Evolutionary conservation across 1,140 invertebrate species (phyloP), one percentile per base, ranked within the genome.

Genomic region (Brachionus paranguensis): DNA sequence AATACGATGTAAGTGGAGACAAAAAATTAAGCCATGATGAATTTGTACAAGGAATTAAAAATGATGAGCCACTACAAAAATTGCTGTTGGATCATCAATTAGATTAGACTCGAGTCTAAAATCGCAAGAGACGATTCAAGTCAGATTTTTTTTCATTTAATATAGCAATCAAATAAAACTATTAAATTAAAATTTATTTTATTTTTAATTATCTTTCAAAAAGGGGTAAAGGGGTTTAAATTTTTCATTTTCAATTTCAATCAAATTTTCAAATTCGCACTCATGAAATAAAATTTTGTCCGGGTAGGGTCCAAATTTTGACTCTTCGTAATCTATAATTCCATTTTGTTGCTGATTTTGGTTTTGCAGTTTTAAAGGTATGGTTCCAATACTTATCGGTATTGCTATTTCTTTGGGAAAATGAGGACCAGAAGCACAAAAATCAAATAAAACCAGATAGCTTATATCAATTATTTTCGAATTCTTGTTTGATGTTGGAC

Each of bases 41-140:
- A 41, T 84, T 84, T 84, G 81, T 84, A 41, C 64, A 84, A 84
- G 65, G 81, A 3, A 55, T 81, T 24, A 81, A 81, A 45, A 81
- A 68, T 81, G 78, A 81, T 27, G 53, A 81, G 3, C 53, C 78
- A 27, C 20, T 81, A 3, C 37, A 64, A 68, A 41, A 45, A 68
- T 47, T 81, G 14, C 53, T 81, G 2, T 29, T 81, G 20, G 78
- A 81, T 37, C 78, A 81, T 64, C 72, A 76, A 50, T 14, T 76
- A 76, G 72, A 76, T 24, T 76, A 72, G 68, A 72, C 7, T 17
- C n/a, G 0, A 17, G 5, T 72, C 43, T 8, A 72, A 41, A 8
- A 14, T 43, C 10, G 3, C 14, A 47, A n/a, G 2, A n/a, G 53
- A 60, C 53, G n/a, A 43, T 41, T 43, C 47, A 72, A 43, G 33